A percentile compares a stretch with the other conserved stretches of the same genome.
Conservation (phyloP, 2,797 vertebrate genomes). For the Poeciliopsis infans region DNA sequence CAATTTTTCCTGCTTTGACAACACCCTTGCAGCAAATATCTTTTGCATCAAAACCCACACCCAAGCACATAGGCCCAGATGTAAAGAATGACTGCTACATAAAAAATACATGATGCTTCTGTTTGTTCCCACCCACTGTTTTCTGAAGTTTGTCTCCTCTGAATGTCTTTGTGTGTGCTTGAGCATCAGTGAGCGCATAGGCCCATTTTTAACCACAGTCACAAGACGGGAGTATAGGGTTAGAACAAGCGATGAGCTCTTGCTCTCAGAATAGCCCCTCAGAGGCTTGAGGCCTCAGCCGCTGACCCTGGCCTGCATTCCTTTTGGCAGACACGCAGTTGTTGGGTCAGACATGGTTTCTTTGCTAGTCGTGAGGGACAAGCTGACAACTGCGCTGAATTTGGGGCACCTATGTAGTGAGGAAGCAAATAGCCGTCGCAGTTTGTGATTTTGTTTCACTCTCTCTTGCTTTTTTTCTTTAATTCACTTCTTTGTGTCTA, state of each 20-base stretch:
- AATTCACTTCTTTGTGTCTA: conserved; percentile 10
- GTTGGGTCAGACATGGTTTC: conserved; percentile 77
- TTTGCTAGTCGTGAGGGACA: conserved; percentile 59
- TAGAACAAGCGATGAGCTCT: conserved; percentile 78
- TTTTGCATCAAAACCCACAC: conserved; percentile 1
- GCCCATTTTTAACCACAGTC: conserved; percentile 79
- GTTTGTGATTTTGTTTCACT: conserved; percentile 25
- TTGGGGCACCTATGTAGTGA: conserved; percentile 61
- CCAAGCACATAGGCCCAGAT: conserved; percentile 15
- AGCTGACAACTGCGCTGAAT: conserved; percentile 66
- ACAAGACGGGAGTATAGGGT: conserved; percentile 80
- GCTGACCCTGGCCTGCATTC: conserved; percentile 78
- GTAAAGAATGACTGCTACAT: background rate
- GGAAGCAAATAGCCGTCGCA: conserved; percentile 39
- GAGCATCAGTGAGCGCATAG: conserved; percentile 63
- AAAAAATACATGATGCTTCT: conserved; percentile 31
- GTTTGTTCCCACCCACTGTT: conserved; percentile 37
- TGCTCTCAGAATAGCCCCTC: conserved; percentile 80
- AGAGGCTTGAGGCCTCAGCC: conserved; percentile 67
- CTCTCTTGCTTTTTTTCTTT: conserved; percentile 12
- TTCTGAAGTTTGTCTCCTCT: conserved; percentile 50
- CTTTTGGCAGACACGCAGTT: conserved; percentile 82
- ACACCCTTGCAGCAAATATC: background rate
- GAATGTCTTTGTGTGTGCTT: conserved; percentile 53
- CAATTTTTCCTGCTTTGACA: background rate